phyloP scores from a whole-genome alignment of 2,113 vertebrate species.

The Odontesthes bonariensis region DNA sequence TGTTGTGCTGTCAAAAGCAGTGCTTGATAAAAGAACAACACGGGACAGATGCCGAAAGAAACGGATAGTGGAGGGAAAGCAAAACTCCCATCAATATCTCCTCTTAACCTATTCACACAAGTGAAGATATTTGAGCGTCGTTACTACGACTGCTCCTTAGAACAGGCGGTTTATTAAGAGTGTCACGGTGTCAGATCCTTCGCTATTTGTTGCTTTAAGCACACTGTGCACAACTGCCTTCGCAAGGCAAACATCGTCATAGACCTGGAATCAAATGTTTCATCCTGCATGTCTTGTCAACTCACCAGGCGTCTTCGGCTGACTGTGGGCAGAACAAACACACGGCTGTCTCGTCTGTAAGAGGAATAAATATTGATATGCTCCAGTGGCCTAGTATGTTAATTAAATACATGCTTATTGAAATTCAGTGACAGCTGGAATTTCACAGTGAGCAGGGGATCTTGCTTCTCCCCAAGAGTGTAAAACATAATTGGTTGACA shows the following conservation, averaged over 20 bases:
- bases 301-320: conserved; percentile 49
- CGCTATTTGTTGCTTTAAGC: conserved; percentile 23
- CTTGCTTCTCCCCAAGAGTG: conserved; percentile 72
- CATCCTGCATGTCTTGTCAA: conserved; percentile 30
- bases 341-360: conserved; percentile 57
- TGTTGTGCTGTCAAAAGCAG: conserved; percentile 67
- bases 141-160: neutral
- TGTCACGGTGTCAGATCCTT: conserved; percentile 30
- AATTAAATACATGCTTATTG: conserved; percentile 85
- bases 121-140: conserved; percentile 25
- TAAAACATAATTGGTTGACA: conserved; percentile 81
- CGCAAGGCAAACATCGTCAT: conserved; percentile 46
- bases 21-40: conserved; percentile 73
- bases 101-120: conserved; percentile 24
- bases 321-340: conserved; percentile 57
- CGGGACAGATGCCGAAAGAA: conserved; percentile 47
- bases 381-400: conserved; percentile 80
- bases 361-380: conserved; percentile 78
- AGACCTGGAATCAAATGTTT: conserved; percentile 59
- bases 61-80: conserved; percentile 34
- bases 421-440: conserved; percentile 83
- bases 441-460: conserved; percentile 74
- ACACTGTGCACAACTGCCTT: conserved; percentile 26
- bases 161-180: conserved; percentile 29
- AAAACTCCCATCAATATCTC: conserved; percentile 57